phyloP scores from a whole-genome alignment of 2,797 vertebrate species.

The Chelon auratus region DNA sequence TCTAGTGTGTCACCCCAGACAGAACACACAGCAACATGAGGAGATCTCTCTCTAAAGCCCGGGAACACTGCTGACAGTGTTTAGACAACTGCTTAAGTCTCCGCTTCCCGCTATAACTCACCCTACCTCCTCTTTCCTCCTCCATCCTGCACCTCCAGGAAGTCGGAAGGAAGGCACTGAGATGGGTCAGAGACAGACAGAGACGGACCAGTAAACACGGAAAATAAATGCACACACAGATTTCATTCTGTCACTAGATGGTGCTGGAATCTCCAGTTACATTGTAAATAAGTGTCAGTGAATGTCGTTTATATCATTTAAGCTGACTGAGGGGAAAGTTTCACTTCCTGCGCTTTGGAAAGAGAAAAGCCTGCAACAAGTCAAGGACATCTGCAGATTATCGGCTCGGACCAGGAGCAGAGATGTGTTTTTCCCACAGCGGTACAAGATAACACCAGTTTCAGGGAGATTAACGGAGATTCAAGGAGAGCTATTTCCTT shows the following conservation, averaged over 20 bases:
- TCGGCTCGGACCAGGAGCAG: constrained; percentile 14
- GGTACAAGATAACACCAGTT: constrained; percentile 43
- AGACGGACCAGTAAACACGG: constrained; percentile 18
- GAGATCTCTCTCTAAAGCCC: constrained; percentile 58
- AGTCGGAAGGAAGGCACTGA: constrained; percentile 37
- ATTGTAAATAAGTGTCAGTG: constrained; percentile 22
- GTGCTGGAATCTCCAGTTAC: constrained; percentile 30
- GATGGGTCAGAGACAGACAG: constrained; percentile 23
- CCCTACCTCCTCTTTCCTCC: constrained; percentile 40
- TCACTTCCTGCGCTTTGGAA: constrained; percentile 37
- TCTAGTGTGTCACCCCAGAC: constrained; percentile 59
- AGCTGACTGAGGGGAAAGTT: constrained; percentile 18
- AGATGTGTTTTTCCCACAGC: constrained; percentile 55
- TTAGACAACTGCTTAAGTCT: constrained; percentile 79
- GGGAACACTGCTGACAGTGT: constrained; percentile 82
- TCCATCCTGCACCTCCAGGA: constrained; percentile 35
- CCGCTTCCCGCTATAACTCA: constrained; percentile 80
- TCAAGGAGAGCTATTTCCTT: constrained; percentile 42
- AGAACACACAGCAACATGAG: constrained; percentile 62
- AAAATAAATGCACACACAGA: constrained; percentile 13
- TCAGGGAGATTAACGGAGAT: constrained; percentile 58
- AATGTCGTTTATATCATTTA: neutral
- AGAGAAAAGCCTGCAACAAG: constrained; percentile 29
- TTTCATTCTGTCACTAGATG: constrained; percentile 43
- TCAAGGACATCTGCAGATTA: constrained; percentile 54